These are phyloP conservation scores for Dastarcus helophoroides DNA, from an alignment of 2,888 invertebrate genomes.

Conservation along the genomic window DNA sequence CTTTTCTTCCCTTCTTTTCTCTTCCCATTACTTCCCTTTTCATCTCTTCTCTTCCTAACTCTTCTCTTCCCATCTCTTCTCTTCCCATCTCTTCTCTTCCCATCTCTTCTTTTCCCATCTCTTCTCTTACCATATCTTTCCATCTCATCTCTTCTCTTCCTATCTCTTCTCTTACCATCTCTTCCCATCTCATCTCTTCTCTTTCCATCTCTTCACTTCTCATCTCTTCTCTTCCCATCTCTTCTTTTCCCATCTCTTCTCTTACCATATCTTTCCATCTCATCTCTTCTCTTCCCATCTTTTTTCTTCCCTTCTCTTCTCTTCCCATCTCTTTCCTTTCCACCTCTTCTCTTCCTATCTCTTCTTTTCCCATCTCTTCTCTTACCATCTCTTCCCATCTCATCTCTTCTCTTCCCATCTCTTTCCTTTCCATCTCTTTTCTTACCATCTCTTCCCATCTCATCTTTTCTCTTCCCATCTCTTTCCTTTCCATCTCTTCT, in stretches of 20 bases:
- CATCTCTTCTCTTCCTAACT: no score
- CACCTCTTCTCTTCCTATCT: not conserved
- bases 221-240: no score
- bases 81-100: not conserved
- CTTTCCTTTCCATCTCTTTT: not conserved
- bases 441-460: slow-evolving; percentile 1
- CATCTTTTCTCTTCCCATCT: not conserved
- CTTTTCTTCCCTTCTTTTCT: no score
- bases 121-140: no score
- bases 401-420: slow-evolving; percentile 1
- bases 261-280: no score
- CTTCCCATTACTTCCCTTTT: not conserved
- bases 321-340: not conserved
- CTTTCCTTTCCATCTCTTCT: no score
- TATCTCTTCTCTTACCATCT: not conserved
- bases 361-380: no score
- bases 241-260: no score
- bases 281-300: no score
- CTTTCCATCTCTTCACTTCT: not conserved
- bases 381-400: no score
- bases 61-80: slow-evolving; percentile 1
- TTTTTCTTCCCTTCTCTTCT: not conserved
- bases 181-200: no score
- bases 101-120: no score
- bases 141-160: not conserved